Conservation (phyloP, 92 coral and sea anemone genomes). For the Phenganax stokvisi region DNA sequence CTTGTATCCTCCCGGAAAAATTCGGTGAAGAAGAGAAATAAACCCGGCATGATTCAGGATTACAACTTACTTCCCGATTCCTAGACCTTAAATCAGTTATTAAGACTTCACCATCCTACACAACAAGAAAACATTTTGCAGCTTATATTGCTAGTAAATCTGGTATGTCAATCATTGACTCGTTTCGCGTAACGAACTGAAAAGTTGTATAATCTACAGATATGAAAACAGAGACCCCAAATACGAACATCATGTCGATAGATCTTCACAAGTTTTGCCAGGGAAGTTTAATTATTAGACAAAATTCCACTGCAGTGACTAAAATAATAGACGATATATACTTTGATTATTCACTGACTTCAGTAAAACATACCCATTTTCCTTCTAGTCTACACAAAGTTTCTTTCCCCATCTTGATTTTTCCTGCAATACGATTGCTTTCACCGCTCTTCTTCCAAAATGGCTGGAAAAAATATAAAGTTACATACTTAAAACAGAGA, state of each 20-base stretch:
- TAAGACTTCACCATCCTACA: slow-evolving; percentile 87
- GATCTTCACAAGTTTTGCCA: too few species aligned
- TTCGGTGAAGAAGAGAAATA: too few species aligned
- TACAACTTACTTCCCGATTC: slow-evolving; percentile 49
- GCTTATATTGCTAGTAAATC: too few species aligned
- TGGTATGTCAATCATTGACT: too few species aligned
- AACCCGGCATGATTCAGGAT: too few species aligned
- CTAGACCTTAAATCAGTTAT: slow-evolving; percentile 79
- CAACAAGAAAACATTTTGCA: not conserved
- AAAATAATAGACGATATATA: not conserved
- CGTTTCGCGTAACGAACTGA: too few species aligned
- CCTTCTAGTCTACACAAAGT: slow-evolving; percentile 94
- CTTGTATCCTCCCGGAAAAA: not conserved
- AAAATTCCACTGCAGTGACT: not conserved
- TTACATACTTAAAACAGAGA: not conserved
- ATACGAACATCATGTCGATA: too few species aligned
- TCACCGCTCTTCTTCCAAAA: slow-evolving; percentile 99
- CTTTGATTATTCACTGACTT: too few species aligned
- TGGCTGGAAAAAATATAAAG: slow-evolving; percentile 55
- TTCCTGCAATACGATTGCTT: slow-evolving; percentile 83
- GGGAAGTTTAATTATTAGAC: not conserved
- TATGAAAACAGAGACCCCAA: not conserved
- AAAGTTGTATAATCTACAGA: not conserved
- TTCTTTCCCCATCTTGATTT: slow-evolving; percentile 94
- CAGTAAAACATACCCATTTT: slow-evolving; percentile 68